Base-by-base conservation (phyloP, 92 coral and sea anemone genomes). In the Porites rus region DNA sequence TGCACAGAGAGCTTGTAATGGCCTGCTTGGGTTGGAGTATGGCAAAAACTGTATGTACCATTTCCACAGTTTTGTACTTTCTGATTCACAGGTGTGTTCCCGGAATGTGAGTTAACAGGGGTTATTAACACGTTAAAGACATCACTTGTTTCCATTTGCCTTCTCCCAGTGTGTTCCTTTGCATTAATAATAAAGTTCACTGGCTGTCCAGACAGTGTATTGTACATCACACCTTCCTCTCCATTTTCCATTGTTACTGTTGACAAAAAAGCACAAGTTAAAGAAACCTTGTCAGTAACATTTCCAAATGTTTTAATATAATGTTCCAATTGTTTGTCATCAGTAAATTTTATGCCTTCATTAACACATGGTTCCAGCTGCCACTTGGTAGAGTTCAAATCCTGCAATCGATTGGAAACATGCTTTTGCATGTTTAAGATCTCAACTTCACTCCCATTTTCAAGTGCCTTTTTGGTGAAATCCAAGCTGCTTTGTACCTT, bases 171-270 rank as follows among this genome's bases (percentile, higher is more conserved):
- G 0, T 62, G 22, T n/a, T 81, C 76, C 77, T 31, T 80, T 4
- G 91, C 80, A 51, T 54, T 46, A n/a, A 81, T 54, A 13, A 76
- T 80, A 60, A 87, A 87, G 12, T 87, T 59, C 16, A 82, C 51
- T 18, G 74, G 50, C 75, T 87, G 91, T 21, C 74, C 66, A 80
- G 69, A 52, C 28, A 87, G 86, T 53, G 86, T 61, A 80, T 50
- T 87, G 90, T 87, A 87, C 65, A 87, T 87, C 20, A 87, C 56
- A 17, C 79, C 67, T 64, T 87, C 90, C 19, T 28, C 53, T 28
- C 86, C 90, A 70, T 78, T 54, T 28, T 58, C 90, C 90, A 87
- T 87, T n/a, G 71, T 74, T 17, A 87, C 62, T 3, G 81, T 73
- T 56, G 90, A 71, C 6, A 58, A 17, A 14, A 13, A 10, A 56